phyloP scores from a whole-genome alignment of 2,888 invertebrate species.

The Pyralis farinalis region DNA sequence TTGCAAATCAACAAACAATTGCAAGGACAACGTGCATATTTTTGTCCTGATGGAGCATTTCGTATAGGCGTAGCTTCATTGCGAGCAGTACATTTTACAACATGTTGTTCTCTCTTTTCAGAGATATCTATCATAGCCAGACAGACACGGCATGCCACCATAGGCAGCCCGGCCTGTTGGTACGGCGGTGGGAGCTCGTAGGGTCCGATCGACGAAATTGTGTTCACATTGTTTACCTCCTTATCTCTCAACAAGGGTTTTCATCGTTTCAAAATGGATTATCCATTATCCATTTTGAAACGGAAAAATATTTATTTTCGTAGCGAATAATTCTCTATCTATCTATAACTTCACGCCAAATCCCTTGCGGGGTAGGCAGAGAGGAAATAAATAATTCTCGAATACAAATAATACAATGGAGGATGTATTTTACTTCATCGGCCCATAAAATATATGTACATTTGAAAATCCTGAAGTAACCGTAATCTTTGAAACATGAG shows the following conservation, averaged over 20 bases:
- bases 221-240: constrained; percentile 75
- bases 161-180: constrained; percentile 87
- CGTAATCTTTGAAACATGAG: too few relatives aligned
- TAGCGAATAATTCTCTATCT: too few relatives aligned
- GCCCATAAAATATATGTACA: too few relatives aligned
- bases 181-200: constrained; percentile 93
- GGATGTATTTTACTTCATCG: too few relatives aligned
- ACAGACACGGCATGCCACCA: constrained; percentile 97
- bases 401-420: neutral
- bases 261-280: too few relatives aligned
- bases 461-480: too few relatives aligned
- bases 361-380: too few relatives aligned
- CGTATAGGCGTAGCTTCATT: constrained; percentile 99
- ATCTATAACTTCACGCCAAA: too few relatives aligned
- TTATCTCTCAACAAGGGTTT: constrained; percentile 79
- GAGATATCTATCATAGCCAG: constrained; percentile 97
- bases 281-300: constrained; percentile 82
- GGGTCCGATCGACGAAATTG: constrained; percentile 90
- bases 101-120: constrained; percentile 96
- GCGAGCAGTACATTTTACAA: constrained; percentile 97
- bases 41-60: constrained; percentile 98
- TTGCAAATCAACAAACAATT: constrained; percentile 99
- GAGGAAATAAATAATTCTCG: too few relatives aligned
- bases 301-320: constrained; percentile 9
- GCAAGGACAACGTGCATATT: constrained; percentile 99